These are phyloP conservation scores for Emydura subglobosa DNA, from an alignment of 2,113 vertebrate species.

Conservation along the genomic window DNA sequence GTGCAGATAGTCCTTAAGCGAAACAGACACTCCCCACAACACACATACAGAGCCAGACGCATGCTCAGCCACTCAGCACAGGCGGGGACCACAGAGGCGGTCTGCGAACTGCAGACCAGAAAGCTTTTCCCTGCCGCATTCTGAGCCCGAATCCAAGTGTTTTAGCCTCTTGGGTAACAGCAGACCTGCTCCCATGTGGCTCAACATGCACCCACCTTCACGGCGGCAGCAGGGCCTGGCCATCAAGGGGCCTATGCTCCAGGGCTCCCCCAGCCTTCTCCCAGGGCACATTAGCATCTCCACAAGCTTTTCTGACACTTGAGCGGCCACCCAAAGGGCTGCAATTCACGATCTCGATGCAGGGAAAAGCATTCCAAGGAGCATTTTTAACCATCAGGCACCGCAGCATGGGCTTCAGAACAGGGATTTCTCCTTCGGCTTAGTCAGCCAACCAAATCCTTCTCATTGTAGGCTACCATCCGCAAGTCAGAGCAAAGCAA, in stretches of 20 bases:
- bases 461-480: neutral
- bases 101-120: neutral
- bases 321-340: neutral
- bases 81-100: neutral
- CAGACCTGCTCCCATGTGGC: neutral
- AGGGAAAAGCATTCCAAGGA: neutral
- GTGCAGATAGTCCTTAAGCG: neutral
- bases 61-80: neutral
- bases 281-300: constrained; percentile 12
- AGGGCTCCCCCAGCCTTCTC: neutral
- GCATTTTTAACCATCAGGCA: neutral
- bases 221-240: neutral
- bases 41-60: neutral
- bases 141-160: neutral
- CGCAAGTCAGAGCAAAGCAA: neutral
- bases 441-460: neutral
- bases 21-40: neutral
- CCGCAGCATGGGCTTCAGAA: neutral
- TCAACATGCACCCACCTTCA: neutral
- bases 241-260: neutral
- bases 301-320: neutral
- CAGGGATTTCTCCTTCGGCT: neutral
- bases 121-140: neutral
- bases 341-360: neutral
- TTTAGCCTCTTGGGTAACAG: neutral